Evolutionary conservation across 2,113 vertebrate genomes (phyloP).

Genomic region (Aleadryas rufinucha): DNA sequence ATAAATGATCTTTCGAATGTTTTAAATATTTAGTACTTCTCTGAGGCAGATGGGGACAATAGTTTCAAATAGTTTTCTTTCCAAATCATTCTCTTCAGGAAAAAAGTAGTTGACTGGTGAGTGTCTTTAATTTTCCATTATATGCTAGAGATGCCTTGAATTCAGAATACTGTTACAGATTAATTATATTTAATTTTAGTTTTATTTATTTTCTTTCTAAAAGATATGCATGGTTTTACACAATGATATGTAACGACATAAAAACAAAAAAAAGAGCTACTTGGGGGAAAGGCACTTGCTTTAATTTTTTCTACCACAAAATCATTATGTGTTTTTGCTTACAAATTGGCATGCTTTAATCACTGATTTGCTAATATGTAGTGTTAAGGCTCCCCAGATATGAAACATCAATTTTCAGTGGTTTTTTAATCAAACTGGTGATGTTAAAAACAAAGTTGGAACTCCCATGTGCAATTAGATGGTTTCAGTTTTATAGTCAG

Average conservation of each 20-base stretch:
- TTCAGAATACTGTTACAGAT: not conserved
- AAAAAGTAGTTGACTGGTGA: not conserved
- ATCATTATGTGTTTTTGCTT: not conserved
- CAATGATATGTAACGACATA: not conserved
- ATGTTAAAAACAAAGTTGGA: not conserved
- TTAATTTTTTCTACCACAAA: not conserved
- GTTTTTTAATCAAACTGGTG: not conserved
- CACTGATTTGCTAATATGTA: not conserved
- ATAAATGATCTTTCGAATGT: not conserved
- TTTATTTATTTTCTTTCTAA: not conserved
- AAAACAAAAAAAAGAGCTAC: not conserved
- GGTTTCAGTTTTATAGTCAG: not conserved
- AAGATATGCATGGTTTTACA: not conserved
- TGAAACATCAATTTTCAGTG: not conserved
- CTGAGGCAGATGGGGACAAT: not conserved
- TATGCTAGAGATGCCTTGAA: not conserved
- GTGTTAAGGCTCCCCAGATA: not conserved
- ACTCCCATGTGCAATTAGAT: not conserved
- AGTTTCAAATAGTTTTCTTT: not conserved
- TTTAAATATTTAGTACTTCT: not conserved
- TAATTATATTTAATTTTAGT: not conserved
- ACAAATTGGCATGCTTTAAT: not conserved
- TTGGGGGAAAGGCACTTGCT: not conserved
- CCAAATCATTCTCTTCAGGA: not conserved
- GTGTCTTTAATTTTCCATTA: not conserved